A percentile compares a stretch with the other conserved stretches of the same genome.
These are phyloP conservation scores for Glaucidium brasilianum DNA, from an alignment of 2,113 vertebrate species.

Conservation along the genomic window DNA sequence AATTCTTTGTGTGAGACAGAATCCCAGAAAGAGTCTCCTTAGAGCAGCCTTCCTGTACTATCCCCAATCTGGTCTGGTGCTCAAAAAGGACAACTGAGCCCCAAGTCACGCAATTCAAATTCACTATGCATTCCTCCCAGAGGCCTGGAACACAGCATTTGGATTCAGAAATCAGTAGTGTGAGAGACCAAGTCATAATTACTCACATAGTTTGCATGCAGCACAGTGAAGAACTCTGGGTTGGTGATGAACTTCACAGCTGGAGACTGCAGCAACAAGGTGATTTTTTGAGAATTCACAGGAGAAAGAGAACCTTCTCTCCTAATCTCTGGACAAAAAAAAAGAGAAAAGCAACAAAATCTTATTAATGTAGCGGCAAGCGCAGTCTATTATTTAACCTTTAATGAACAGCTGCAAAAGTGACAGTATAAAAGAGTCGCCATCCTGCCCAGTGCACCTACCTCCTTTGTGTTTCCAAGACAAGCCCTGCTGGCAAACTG, in stretches of 20 bases:
- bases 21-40: not conserved
- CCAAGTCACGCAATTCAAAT: not conserved
- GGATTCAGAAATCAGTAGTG: not conserved
- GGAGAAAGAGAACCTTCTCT: conserved; percentile 87
- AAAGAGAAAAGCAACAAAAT: not conserved
- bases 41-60: not conserved
- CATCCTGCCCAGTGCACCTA: not conserved
- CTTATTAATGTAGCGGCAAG: not conserved
- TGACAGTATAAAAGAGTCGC: not conserved
- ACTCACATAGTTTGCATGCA: conserved; percentile 96
- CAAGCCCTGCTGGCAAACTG: not conserved
- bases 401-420: not conserved
- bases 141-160: rapidly evolving
- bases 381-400: not conserved
- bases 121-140: not conserved
- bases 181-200: not conserved
- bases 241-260: conserved; percentile 98
- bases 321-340: conserved; percentile 76
- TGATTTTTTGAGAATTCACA: conserved; percentile 90
- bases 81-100: not conserved
- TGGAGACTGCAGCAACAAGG: conserved; percentile 92
- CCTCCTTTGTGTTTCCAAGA: not conserved
- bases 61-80: not conserved
- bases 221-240: conserved; percentile 95
- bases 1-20: not conserved